These are phyloP conservation scores for Cerceris ruficornis DNA, from an alignment of 2,888 invertebrate genomes.

Conservation along the genomic window DNA sequence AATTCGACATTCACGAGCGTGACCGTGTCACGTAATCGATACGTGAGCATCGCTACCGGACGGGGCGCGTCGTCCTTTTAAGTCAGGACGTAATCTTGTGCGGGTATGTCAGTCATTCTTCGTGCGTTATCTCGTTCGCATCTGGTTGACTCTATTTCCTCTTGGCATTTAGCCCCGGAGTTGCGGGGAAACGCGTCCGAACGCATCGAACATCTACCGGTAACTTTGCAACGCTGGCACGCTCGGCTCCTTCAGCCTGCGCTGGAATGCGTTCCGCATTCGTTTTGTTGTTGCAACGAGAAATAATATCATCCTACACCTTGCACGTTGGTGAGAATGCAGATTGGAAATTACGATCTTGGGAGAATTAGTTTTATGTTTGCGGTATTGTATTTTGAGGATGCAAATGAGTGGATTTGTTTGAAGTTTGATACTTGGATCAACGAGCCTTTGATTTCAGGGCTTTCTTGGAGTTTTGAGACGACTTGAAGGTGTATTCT, in stretches of 20 bases:
- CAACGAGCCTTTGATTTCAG: too few species aligned
- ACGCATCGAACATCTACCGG: constrained; percentile 37
- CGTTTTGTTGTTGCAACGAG: too few species aligned
- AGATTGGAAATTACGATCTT: too few species aligned
- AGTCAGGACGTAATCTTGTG: constrained; percentile 49
- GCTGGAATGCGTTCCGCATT: too few species aligned
- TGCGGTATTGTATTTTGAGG: too few species aligned
- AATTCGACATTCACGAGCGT: constrained; percentile 59
- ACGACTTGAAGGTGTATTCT: too few species aligned
- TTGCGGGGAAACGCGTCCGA: constrained; percentile 25
- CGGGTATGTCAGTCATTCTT: constrained; percentile 61
- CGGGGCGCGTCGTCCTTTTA: constrained; percentile 61
- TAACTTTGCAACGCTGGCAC: constrained; percentile 16
- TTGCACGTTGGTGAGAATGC: too few species aligned
- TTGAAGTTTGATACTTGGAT: too few species aligned
- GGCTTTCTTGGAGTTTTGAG: too few species aligned
- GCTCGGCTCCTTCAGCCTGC: background rate
- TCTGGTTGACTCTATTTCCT: constrained; percentile 58
- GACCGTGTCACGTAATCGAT: constrained; percentile 63
- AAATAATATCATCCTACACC: too few species aligned
- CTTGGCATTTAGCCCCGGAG: constrained; percentile 28
- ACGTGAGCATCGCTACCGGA: constrained; percentile 57
- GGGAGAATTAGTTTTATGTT: too few species aligned
- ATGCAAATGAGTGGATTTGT: too few species aligned
- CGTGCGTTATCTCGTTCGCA: constrained; percentile 55